Evolutionary conservation across 64 coral and sea anemone species (phyloP).

Genomic region (Dendrophyllia cribrosa): DNA sequence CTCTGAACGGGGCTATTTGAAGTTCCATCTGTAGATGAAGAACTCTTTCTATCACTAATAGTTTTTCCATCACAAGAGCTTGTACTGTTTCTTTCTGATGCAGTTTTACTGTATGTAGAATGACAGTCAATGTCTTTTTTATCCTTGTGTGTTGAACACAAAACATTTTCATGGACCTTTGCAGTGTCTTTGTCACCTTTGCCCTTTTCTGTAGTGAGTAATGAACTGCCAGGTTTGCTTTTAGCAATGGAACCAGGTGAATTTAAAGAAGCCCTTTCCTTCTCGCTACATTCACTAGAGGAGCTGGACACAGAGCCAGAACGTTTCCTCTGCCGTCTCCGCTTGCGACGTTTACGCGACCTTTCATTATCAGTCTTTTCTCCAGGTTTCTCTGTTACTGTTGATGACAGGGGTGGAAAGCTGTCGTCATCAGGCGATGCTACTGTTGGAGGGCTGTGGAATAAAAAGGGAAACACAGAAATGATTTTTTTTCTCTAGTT

Average conservation of each 20-base stretch:
- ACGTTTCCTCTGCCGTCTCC: constrained; percentile 74
- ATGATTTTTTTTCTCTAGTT: not conserved
- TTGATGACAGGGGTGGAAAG: constrained; percentile 34
- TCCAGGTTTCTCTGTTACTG: constrained; percentile 14
- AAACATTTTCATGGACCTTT: constrained; percentile 17
- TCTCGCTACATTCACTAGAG: constrained; percentile 91
- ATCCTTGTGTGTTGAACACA: not conserved
- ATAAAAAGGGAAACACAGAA: not conserved
- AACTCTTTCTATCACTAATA: not conserved
- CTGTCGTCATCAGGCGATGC: constrained; percentile 18
- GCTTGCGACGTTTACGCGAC: constrained; percentile 65
- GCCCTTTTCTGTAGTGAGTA: constrained; percentile 1
- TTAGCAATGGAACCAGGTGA: not conserved
- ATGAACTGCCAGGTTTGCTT: not conserved
- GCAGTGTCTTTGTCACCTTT: not conserved
- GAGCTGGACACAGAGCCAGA: constrained; percentile 90
- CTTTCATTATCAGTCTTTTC: constrained; percentile 82
- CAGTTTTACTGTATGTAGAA: not conserved
- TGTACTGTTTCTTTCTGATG: not conserved
- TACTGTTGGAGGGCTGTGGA: not conserved
- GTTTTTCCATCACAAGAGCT: constrained; percentile 31
- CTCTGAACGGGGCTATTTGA: constrained; percentile 68
- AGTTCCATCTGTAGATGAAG: constrained; percentile 37
- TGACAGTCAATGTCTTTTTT: not conserved
- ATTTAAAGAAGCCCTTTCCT: constrained; percentile 38